phyloP scores from a whole-genome alignment of 2,888 invertebrate genomes.

The Nipponacmea schrenckii region DNA sequence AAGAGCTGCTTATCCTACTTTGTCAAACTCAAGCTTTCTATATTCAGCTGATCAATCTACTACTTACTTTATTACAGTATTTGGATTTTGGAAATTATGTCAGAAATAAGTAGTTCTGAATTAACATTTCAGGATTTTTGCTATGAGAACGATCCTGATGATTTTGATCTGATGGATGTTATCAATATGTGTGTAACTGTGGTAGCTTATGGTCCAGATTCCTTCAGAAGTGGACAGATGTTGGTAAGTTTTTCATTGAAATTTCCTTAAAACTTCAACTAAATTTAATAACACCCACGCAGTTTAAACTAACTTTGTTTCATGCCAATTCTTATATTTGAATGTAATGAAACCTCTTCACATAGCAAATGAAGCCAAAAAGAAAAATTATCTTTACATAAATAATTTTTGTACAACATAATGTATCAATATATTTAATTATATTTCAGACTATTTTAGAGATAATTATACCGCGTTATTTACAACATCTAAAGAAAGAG shows the following conservation, averaged over 20 bases:
- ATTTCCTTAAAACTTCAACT: not conserved
- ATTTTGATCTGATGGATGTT: slow-evolving; percentile 95
- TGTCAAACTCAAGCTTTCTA: not conserved
- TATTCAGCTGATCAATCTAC: not conserved
- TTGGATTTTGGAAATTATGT: not conserved
- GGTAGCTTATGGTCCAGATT: slow-evolving; percentile 97
- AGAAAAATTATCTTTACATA: no score
- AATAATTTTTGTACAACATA: no score
- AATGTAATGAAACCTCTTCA: no score
- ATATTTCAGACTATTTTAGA: slow-evolving; percentile 86
- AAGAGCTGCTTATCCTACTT: not conserved
- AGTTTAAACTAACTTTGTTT: no score
- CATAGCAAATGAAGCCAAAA: no score
- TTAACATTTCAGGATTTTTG: slow-evolving; percentile 81
- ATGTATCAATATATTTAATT: not conserved
- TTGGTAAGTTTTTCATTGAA: slow-evolving; percentile 57
- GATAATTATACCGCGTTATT: slow-evolving; percentile 94
- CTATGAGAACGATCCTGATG: slow-evolving; percentile 97
- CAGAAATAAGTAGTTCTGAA: not conserved
- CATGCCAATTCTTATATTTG: no score
- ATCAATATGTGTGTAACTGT: slow-evolving; percentile 99
- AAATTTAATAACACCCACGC: no score
- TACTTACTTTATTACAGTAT: not conserved
- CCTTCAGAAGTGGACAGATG: slow-evolving; percentile 75
- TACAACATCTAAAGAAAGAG: slow-evolving; percentile 90